Base-by-base conservation (phyloP, 1,140 invertebrate genomes). In the Trigoniulus corallinus region DNA sequence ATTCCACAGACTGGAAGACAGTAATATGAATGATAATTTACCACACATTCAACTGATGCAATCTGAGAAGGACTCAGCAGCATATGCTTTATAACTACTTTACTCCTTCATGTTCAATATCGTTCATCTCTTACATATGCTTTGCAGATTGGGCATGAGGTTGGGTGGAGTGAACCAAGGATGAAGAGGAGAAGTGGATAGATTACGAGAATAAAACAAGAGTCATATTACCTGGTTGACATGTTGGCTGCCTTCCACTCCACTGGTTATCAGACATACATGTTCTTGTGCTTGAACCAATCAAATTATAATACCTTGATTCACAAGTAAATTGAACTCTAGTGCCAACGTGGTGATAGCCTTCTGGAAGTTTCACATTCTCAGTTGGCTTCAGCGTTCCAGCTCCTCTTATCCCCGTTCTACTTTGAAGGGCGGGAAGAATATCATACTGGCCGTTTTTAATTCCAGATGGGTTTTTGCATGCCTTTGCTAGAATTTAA, bases 1-100 rank as follows among this genome's bases (percentile, higher is more conserved):
- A 24, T 25, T 1, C 56, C 56, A 49, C 56, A 57, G 12, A 52
- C 55, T 56, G 22, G 13, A 53, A 42, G 25, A 52, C 7, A 7
- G 15, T 34, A 34, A 15, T 34, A 34, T n/a, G n/a, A n/a, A n/a
- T n/a, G n/a, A n/a, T n/a, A n/a, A n/a, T n/a, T n/a, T n/a, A n/a
- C n/a, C n/a, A n/a, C n/a, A n/a, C n/a, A n/a, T n/a, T n/a, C n/a
- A n/a, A n/a, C n/a, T n/a, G n/a, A n/a, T n/a, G n/a, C n/a, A n/a
- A n/a, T n/a, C n/a, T n/a, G n/a, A n/a, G n/a, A n/a, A n/a, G n/a
- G n/a, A n/a, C n/a, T n/a, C n/a, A n/a, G n/a, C n/a, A n/a, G n/a
- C n/a, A n/a, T n/a, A n/a, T n/a, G n/a, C n/a, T n/a, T n/a, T n/a
- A n/a, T n/a, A n/a, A n/a, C n/a, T n/a, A n/a, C n/a, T n/a, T n/a